phyloP scores from a whole-genome alignment of 2,888 invertebrate species.

The Chouioia cunea region DNA sequence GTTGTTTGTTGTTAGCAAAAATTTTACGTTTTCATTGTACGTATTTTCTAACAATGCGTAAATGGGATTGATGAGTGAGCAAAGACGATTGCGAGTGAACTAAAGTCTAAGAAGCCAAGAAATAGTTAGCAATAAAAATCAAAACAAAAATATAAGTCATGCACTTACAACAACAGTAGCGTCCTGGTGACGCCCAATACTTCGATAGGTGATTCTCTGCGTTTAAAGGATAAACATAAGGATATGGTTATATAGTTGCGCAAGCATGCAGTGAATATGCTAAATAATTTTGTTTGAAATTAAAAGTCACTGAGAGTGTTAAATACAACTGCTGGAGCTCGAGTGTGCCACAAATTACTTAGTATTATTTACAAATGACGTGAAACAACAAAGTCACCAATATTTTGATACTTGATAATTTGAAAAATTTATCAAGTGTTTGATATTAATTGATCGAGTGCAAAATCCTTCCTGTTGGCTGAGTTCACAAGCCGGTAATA shows the following conservation, averaged over 20 bases:
- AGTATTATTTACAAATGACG: constrained; percentile 25
- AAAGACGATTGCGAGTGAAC: neutral
- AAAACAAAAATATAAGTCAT: constrained; percentile 54
- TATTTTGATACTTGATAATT: too few relatives aligned
- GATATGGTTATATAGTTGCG: constrained; percentile 31
- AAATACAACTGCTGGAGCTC: constrained; percentile 1
- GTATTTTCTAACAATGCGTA: neutral
- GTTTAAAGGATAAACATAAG: constrained; percentile 51
- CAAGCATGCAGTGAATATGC: constrained; percentile 35
- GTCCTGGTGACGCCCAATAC: constrained; percentile 61
- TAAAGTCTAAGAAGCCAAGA: neutral
- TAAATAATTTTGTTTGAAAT: neutral
- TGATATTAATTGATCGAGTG: too few relatives aligned
- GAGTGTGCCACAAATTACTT: neutral
- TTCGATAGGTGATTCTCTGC: constrained; percentile 65
- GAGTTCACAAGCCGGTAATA: too few relatives aligned
- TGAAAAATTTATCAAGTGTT: too few relatives aligned
- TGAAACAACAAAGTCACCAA: neutral
- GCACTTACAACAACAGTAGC: constrained; percentile 63
- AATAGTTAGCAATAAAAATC: constrained; percentile 29
- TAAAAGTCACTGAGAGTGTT: constrained; percentile 1
- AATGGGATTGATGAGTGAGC: neutral
- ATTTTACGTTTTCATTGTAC: neutral
- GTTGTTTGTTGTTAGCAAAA: too few relatives aligned
- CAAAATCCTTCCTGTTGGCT: too few relatives aligned